Evolutionary conservation across 2,888 invertebrate genomes (phyloP), one percentile per base, ranked within the genome.

Genomic region (Philereme vetulata): DNA sequence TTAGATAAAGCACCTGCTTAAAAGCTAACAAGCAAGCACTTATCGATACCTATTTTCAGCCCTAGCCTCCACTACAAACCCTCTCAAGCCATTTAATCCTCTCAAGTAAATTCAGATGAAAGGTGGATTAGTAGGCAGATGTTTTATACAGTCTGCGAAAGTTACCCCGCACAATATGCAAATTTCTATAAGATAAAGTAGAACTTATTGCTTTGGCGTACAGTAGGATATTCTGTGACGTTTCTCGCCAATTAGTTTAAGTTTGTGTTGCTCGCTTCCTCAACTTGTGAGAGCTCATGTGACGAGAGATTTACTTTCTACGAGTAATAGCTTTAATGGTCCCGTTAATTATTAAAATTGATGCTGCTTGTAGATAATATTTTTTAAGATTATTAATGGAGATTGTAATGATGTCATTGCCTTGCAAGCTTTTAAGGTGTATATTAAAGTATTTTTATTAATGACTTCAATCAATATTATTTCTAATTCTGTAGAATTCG

Each of bases 81-180:
- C 56, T 51, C 58, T 66, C 52, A 48, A 64, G 56, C 60, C 60
- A 64, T 70, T 66, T 71, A 75, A 75, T 75, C 72, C 68, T 55
- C 45, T 69, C 71, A 67, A 66, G 66, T 60, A 60, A 72, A 73
- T 68, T 65, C 66, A 72, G 71, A 68, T 64, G 67, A 72, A 69
- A 70, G 62, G 69, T 53, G 66, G 68, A 75, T 75, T 73, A 73
- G 63, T 65, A 71, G 62, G 60, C 70, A 72, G 70, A 71, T 76
- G 70, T 74, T 71, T 66, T 67, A 69, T 68, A 70, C 66, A 72
- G 67, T 72, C 65, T 40, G 69, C 64, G 50, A 64, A 72, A 74
- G 64, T 67, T 64, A 66, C 66, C 64, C 9, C 33, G 38, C 42
- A 52, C 40, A 44, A 44, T 64, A 64, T 56, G 8, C 10, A 4